Evolutionary conservation across 2,888 invertebrate species (phyloP), one percentile per base, ranked within the genome.

Genomic region (Willowsia nigromaculata): DNA sequence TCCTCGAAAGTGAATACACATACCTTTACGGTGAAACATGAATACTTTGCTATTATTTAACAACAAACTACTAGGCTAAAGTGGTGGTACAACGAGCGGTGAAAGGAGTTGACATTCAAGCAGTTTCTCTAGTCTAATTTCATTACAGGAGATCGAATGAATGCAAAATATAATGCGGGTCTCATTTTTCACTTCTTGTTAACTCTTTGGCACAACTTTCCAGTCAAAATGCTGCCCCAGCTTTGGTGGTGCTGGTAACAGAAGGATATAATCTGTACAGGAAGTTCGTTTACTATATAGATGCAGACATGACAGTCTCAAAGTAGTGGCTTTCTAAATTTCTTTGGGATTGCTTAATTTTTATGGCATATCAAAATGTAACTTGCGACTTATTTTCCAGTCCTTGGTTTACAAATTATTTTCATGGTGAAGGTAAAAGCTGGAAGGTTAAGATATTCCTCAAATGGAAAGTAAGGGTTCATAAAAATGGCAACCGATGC

Each of bases 321-420:
- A 11, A 56, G 18, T 37, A 11, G 11, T 6, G 18, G 37, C 1
- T 7, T 9, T 43, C 6, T 30, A n/a, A 9, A 43, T 40, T 71
- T 43, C 25, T 68, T 83, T 53, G 65, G 18, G n/a, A n/a, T n/a
- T n/a, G n/a, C n/a, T 27, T 50, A 59, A 71, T 85, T 85, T 85
- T 85, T 85, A 74, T 53, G 59, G 56, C 76, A 59, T 71, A 30
- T 18, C n/a, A 50, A 50, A 50, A 50, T 40, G 40, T 40, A 40
- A 40, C n/a, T n/a, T 40, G 47, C 3, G 59, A 81, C 59, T 59
- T 22, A 65, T 65, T n/a, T 74, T 76, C 13, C 43, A 43, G 76
- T 40, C 85, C 85, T 85, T 85, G 85, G 59, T 30, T 85, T 15
- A 22, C 85, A 85, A 74, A 85, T 85, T 76, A 74, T 43, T 85